phyloP scores from a whole-genome alignment of 1,140 invertebrate genomes.

The Lepidurus couesii region DNA sequence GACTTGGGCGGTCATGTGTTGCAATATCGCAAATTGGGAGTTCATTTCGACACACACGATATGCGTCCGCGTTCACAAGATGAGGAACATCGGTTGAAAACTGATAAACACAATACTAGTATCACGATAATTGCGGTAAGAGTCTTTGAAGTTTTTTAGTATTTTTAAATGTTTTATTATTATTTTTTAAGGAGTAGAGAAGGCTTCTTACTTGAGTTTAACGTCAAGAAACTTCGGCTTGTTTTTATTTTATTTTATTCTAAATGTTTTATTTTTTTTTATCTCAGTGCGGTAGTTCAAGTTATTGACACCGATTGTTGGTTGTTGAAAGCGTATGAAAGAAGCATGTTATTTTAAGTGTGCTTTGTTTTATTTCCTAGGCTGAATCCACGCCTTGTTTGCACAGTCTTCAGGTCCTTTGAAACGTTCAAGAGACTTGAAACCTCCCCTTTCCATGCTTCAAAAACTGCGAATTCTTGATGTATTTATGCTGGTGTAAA shows the following conservation, averaged over 20 bases:
- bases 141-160: background rate
- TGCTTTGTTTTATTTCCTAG: conserved; percentile 32
- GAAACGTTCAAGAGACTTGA: conserved; percentile 22
- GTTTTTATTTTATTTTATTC: background rate
- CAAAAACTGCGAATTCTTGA: too few species aligned
- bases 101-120: conserved; percentile 43
- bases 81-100: conserved; percentile 43
- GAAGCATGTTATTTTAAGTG: background rate
- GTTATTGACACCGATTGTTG: conserved; percentile 27
- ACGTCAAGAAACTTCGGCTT: conserved; percentile 22
- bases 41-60: conserved; percentile 44
- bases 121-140: conserved; percentile 29
- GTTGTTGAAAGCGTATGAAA: background rate
- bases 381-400: conserved; percentile 36
- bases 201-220: conserved; percentile 11
- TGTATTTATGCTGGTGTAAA: too few species aligned
- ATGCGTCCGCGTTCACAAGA: conserved; percentile 43
- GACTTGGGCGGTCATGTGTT: conserved; percentile 43
- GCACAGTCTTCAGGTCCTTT: conserved; percentile 35
- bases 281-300: conserved; percentile 8
- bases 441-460: conserved; percentile 2
- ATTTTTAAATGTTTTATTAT: background rate
- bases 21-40: conserved; percentile 41
- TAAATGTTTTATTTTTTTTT: conserved; percentile 27
- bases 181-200: conserved; percentile 17